Evolutionary conservation across 2,888 invertebrate species (phyloP), one percentile per base, ranked within the genome.

Genomic region (Linyphia triangularis): DNA sequence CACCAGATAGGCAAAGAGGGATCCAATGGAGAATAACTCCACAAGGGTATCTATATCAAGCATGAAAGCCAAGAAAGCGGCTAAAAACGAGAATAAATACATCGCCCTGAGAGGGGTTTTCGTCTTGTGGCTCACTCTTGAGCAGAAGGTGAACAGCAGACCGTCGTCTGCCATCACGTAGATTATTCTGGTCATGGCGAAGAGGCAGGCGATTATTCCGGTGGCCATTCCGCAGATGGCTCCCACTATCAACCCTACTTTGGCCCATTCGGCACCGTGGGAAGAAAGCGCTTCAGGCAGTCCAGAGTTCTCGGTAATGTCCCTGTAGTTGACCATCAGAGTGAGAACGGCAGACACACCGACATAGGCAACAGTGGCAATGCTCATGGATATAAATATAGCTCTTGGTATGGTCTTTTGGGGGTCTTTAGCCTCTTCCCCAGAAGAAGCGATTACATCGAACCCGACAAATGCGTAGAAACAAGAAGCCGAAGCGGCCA

Each of bases 141-240:
- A 78, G 51, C 93, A 91, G 59, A 91, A 91, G 61, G 95, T 94
- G 92, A 98, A 98, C 13, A 98, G 93, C 13, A 98, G 93, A 0
- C 97, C 97, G 92, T 98, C 98, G 28, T 95, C 94, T 0, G 97
- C 97, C 97, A 98, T 98, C 0, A 97, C 96, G 91, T 97, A 98
- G 93, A 97, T 95, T 91, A 96, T 96, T 26, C 97, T 94, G 0
- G 97, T 97, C 7, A 98, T 93, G 0, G 97, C 96, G 93, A 96
- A 97, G 24, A 97, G 93, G 0, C 97, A 96, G 0, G 97, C 97
- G 82, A 97, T 94, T 1, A 97, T 93, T 1, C 51, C 96, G 0
- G 97, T 97, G 0, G 97, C 97, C 96, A 97, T 97, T 22, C 97
- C 97, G 91, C 96, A 96, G 2, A 97, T 94, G 0, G 97, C 97